Conservation (phyloP, 2,797 vertebrate species). For the Gymnodraco acuticeps region DNA sequence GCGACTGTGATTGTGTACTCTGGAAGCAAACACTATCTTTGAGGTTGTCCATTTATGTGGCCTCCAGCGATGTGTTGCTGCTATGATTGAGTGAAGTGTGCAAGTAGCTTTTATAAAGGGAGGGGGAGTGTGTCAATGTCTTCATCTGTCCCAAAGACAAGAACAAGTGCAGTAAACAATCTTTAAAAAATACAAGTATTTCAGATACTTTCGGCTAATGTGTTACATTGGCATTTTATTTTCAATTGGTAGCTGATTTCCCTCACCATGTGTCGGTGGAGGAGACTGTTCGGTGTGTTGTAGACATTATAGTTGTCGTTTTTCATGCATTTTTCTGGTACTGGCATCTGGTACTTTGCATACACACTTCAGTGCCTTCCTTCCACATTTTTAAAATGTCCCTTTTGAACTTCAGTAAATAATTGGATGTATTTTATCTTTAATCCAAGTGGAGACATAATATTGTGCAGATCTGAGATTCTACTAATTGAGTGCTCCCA, state of each 20-base stretch:
- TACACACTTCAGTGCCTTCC: neutral
- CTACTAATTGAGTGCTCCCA: neutral
- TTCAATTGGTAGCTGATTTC: neutral
- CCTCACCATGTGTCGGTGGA: neutral
- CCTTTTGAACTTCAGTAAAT: neutral
- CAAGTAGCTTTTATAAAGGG: neutral
- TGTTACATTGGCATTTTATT: neutral
- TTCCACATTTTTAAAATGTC: neutral
- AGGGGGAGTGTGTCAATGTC: neutral
- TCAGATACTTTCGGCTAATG: neutral
- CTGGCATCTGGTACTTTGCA: neutral
- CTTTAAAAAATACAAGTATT: neutral
- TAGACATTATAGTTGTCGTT: neutral
- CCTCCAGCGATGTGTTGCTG: conserved; percentile 12
- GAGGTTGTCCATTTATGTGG: conserved; percentile 35
- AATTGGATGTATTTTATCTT: neutral
- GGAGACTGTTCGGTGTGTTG: neutral
- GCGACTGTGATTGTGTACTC: conserved; percentile 17
- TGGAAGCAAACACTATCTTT: conserved; percentile 25
- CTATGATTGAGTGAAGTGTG: neutral
- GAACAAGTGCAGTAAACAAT: neutral
- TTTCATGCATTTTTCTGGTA: neutral
- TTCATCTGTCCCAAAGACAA: neutral
- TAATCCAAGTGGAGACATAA: neutral
- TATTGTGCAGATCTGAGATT: too few relatives aligned